Evolutionary conservation across 2,797 vertebrate genomes (phyloP).

Genomic region (Hydrolagus colliei): DNA sequence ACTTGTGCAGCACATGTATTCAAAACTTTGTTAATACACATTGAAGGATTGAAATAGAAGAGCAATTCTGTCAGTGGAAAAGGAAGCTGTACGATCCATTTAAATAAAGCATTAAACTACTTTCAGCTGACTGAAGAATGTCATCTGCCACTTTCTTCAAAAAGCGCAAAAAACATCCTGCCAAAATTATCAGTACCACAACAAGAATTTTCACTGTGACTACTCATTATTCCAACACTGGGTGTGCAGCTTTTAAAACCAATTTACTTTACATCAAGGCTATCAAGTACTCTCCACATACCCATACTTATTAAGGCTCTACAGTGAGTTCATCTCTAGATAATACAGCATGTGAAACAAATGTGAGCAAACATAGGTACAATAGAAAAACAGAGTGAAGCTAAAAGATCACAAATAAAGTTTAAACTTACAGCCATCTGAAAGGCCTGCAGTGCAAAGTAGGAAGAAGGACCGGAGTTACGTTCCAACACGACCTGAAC

Average conservation of each 20-base stretch:
- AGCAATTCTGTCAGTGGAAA: too few relatives aligned
- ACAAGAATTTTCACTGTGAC: neutral
- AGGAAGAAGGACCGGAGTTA: neutral
- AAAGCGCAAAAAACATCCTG: neutral
- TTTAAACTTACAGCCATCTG: slow-evolving; percentile 5
- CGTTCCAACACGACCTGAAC: neutral
- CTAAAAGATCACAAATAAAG: neutral
- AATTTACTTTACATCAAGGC: neutral
- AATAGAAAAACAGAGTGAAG: neutral
- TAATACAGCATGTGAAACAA: neutral
- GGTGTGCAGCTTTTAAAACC: neutral
- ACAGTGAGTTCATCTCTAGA: neutral
- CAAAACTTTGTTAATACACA: neutral
- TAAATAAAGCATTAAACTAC: neutral
- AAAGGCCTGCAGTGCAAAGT: neutral
- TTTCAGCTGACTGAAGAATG: neutral
- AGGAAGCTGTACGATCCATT: neutral
- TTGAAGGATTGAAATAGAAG: neutral
- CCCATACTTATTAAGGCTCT: neutral
- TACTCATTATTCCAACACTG: neutral
- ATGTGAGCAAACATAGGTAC: neutral
- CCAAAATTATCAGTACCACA: neutral
- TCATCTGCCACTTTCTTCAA: neutral
- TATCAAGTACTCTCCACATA: neutral
- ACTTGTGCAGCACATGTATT: neutral